These are phyloP conservation scores for Stramonita haemastoma DNA, from an alignment of 2,888 invertebrate genomes.

Conservation along the genomic window DNA sequence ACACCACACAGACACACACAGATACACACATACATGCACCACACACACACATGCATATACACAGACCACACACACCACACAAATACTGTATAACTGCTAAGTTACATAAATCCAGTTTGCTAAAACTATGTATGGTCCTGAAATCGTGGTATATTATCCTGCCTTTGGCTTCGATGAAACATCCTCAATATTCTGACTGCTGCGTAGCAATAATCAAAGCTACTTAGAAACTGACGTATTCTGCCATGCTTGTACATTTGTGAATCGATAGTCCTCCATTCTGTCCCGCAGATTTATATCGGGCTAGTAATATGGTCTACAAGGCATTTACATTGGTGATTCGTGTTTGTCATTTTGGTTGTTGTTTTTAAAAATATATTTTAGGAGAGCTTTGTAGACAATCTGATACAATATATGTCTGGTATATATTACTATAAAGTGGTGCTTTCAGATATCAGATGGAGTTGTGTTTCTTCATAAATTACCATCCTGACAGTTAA, in stretches of 20 bases:
- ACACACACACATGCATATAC: neutral
- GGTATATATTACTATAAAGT: neutral
- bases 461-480: neutral
- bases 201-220: slow-evolving; percentile 15
- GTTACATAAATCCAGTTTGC: neutral
- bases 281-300: neutral
- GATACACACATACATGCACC: neutral
- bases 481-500: neutral
- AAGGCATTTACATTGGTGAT: neutral
- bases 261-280: neutral
- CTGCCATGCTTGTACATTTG: neutral
- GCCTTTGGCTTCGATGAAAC: neutral
- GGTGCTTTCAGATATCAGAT: neutral
- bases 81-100: neutral
- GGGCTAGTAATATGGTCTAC: neutral
- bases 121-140: neutral
- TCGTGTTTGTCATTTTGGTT: neutral
- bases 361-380: neutral
- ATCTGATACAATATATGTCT: neutral
- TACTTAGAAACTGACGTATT: neutral
- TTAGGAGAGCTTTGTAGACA: neutral
- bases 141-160: neutral
- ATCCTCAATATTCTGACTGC: neutral
- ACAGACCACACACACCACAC: neutral
- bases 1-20: neutral